Base-by-base conservation (phyloP, 2,797 vertebrate species). In the Phoeniculus purpureus region DNA sequence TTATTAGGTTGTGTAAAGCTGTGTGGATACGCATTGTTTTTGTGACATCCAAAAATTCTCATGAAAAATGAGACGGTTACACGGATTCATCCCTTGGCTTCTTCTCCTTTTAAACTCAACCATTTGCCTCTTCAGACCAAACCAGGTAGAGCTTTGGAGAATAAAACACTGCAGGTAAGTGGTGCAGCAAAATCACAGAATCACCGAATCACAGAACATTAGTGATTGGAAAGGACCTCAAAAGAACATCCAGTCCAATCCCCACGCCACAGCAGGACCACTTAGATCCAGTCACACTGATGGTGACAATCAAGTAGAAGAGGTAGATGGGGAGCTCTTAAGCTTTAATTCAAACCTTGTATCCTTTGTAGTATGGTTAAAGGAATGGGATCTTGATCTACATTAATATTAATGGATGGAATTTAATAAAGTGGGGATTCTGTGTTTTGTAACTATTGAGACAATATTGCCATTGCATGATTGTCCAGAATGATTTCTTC, bases 1-100 rank as follows among this genome's bases (percentile, higher is more conserved):
- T 93, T 74, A 71, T 80, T 74, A 93, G 47, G 55, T 81, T 77
- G 23, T 80, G 43, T 45, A 62, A 92, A 94, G 73, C 26, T 87
- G 40, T 93, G 60, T 55, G 45, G 74, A 64, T 58, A 70, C 60
- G 64, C 21, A 60, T 6, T 60, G 27, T 5, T 74, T 89, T 34
- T 56, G 62, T 72, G 79, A 87, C 73, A 75, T 31, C 14, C 83
- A 85, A 93, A 85, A 75, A n/a, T 31, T 47, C 18, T 34, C 7
- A 21, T 78, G 68, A 81, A 89, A 84, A 89, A 85, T 29, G n/a
- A 7, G 45, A n/a, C 10, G 40, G 29, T 31, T 77, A 23, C n/a
- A 68, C 5, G 31, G 6, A 92, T 37, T 25, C 18, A 50, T 50
- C 3, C 27, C 15, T 34, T 66, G 9, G 4, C 34, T 84, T 74